A percentile compares a stretch with the other conserved stretches of the same genome.
Evolutionary conservation across 2,888 invertebrate species (phyloP).

Genomic region (Marronus borbonicus): DNA sequence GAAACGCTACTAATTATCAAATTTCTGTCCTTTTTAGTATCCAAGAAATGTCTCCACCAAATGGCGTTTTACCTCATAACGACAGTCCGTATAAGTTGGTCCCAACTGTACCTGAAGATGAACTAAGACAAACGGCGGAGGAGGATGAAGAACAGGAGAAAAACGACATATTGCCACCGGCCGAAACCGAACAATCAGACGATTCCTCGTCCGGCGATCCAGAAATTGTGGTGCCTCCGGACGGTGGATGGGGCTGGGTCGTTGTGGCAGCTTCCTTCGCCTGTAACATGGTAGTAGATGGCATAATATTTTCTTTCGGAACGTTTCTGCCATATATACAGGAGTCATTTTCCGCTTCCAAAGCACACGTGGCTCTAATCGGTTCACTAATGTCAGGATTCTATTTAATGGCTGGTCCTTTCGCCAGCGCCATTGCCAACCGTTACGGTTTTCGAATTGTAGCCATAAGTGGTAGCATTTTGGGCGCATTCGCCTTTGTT

Average conservation of each 20-base stretch:
- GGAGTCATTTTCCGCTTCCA: constrained; percentile 72
- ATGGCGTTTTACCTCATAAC: constrained; percentile 60
- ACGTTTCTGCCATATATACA: constrained; percentile 78
- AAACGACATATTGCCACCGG: constrained; percentile 49
- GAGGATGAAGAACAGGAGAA: constrained; percentile 42
- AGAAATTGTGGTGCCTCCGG: constrained; percentile 82
- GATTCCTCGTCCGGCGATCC: constrained; percentile 57
- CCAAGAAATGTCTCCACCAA: constrained; percentile 59
- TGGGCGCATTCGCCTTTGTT: constrained; percentile 77
- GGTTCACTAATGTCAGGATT: constrained; percentile 82
- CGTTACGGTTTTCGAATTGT: constrained; percentile 90
- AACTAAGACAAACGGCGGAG: constrained; percentile 41
- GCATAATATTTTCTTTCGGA: constrained; percentile 90
- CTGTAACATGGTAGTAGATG: constrained; percentile 93
- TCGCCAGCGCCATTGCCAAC: constrained; percentile 92
- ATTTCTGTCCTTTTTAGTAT: constrained; percentile 26
- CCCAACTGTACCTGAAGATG: constrained; percentile 56
- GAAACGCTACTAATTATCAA: background rate
- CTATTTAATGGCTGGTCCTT: constrained; percentile 77
- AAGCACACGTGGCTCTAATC: constrained; percentile 76
- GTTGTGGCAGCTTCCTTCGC: constrained; percentile 90
- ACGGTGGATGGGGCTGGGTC: constrained; percentile 96
- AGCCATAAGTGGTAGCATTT: constrained; percentile 84
- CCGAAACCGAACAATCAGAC: constrained; percentile 49
- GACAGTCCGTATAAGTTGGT: constrained; percentile 59